phyloP scores from a whole-genome alignment of 1,140 invertebrate species.

The Neoseiulus cucumeris region DNA sequence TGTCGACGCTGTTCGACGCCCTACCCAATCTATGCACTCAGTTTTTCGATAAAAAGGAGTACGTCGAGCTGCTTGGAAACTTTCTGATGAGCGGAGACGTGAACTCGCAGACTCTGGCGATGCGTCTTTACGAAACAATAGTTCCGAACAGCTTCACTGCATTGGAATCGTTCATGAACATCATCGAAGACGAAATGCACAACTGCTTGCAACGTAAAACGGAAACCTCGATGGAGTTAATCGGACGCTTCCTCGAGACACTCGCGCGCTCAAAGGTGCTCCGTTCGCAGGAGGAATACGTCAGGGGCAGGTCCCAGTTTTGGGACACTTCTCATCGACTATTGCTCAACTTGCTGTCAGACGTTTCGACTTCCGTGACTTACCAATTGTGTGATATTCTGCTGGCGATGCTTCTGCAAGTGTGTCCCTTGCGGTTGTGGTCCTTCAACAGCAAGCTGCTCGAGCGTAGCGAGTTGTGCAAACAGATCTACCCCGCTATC shows the following conservation, averaged over 20 bases:
- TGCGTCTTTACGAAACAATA: background rate
- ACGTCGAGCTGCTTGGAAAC: background rate
- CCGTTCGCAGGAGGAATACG: background rate
- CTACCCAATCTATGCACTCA: background rate
- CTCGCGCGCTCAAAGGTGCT: background rate
- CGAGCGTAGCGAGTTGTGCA: background rate
- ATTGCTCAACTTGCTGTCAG: background rate
- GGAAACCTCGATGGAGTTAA: background rate
- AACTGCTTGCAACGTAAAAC: background rate
- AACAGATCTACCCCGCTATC: background rate
- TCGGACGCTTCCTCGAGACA: background rate
- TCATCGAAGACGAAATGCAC: constrained; percentile 6
- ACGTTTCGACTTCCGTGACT: background rate
- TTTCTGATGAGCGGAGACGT: background rate
- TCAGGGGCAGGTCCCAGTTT: background rate
- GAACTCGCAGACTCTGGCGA: background rate
- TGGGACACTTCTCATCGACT: constrained; percentile 1
- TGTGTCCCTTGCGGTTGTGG: background rate
- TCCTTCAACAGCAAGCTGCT: background rate
- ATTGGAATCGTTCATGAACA: background rate
- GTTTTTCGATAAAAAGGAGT: constrained; percentile 1
- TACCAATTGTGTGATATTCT: background rate
- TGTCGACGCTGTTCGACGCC: background rate
- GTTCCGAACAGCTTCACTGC: background rate
- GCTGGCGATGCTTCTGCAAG: background rate